Percentiles rank a stretch among this genome's conserved stretches.
Conservation (phyloP, 92 coral and sea anemone genomes). For the Montipora capitata region DNA sequence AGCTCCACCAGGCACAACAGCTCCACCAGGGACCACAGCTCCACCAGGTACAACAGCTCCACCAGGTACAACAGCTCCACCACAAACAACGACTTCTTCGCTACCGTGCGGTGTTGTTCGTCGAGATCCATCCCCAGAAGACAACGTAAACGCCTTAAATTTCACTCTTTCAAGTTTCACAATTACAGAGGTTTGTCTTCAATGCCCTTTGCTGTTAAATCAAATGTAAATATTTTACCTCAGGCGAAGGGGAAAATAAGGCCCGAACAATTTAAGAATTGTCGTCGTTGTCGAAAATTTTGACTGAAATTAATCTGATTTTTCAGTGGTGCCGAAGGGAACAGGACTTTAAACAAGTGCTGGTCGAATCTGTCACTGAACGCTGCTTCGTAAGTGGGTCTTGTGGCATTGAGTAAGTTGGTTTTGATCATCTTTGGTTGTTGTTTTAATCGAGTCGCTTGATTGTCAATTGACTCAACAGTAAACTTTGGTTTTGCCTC, state of each 20-base stretch:
- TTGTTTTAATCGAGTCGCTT: not conserved
- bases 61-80: not conserved
- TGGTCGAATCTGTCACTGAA: not conserved
- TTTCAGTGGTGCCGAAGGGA: constrained; percentile 12
- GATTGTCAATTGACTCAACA: not conserved
- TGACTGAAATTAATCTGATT: not conserved
- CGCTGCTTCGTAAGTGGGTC: not conserved
- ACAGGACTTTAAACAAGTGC: not conserved
- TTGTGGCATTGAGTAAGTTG: not conserved
- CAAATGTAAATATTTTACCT: no score
- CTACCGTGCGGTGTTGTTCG: not conserved
- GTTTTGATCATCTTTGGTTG: not conserved
- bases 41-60: constrained; percentile 9
- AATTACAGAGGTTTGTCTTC: constrained; percentile 5
- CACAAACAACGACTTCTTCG: constrained; percentile 4
- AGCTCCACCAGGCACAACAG: not conserved
- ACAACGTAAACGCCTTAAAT: not conserved
- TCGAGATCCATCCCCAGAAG: constrained; percentile 15
- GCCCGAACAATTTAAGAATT: no score
- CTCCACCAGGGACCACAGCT: not conserved
- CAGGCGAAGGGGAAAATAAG: no score
- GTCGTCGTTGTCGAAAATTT: not conserved
- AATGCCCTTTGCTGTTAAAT: no score
- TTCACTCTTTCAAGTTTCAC: not conserved
- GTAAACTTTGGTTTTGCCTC: no score